Evolutionary conservation across 2,113 vertebrate species (phyloP).

Genomic region (Podiceps cristatus): DNA sequence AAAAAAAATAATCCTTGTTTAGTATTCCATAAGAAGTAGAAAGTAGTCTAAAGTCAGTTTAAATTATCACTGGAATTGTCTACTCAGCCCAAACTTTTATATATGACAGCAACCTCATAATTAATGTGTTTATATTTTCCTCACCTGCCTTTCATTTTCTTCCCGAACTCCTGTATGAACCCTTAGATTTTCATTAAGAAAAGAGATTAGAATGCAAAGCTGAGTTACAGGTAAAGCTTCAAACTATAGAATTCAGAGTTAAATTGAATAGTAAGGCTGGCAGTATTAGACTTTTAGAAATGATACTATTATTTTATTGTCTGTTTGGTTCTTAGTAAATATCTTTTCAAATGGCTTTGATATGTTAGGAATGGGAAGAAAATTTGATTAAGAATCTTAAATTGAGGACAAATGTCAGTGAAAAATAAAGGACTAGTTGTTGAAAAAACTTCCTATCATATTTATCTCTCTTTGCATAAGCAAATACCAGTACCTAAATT

Average conservation of each 20-base stretch:
- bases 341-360: neutral
- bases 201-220: neutral
- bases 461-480: neutral
- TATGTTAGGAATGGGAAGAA: neutral
- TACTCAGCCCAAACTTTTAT: neutral
- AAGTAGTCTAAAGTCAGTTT: neutral
- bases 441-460: neutral
- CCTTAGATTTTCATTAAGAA: neutral
- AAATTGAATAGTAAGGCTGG: neutral
- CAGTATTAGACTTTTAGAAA: neutral
- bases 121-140: neutral
- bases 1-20: neutral
- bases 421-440: neutral
- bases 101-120: neutral
- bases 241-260: neutral
- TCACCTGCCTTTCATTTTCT: neutral
- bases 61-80: neutral
- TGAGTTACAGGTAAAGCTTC: neutral
- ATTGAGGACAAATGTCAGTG: neutral
- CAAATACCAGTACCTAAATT: neutral
- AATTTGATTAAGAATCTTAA: neutral
- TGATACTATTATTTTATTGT: neutral
- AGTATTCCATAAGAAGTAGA: neutral
- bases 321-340: neutral
- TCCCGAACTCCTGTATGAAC: neutral